Evolutionary conservation across 2,797 vertebrate genomes (phyloP).

Genomic region (Natrix natrix): DNA sequence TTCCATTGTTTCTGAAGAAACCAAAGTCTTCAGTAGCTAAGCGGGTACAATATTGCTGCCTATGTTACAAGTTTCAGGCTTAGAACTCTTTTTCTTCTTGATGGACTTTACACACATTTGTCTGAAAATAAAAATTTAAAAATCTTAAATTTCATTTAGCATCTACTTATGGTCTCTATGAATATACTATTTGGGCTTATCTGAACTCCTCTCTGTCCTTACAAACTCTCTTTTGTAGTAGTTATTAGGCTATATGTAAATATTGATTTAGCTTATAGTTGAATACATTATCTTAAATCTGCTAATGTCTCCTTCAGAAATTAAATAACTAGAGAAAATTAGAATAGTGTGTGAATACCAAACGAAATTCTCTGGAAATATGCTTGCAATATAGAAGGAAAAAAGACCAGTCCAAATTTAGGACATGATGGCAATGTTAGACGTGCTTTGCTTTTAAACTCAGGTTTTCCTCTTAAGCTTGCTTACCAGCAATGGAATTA

Average conservation of each 20-base stretch:
- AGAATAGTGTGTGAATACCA: constrained; percentile 51
- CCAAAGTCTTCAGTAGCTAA: not conserved
- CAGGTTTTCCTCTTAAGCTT: constrained; percentile 48
- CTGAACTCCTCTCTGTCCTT: not conserved
- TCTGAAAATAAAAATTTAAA: not conserved
- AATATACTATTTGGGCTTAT: constrained; percentile 1
- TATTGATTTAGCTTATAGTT: constrained; percentile 40
- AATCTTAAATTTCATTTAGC: not conserved
- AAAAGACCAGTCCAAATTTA: constrained; percentile 48
- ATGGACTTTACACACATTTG: not conserved
- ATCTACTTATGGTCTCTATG: not conserved
- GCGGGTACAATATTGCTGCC: not conserved
- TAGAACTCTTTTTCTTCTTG: not conserved
- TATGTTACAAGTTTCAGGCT: not conserved
- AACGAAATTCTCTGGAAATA: constrained; percentile 61
- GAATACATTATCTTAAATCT: constrained; percentile 57
- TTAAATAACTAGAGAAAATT: constrained; percentile 52
- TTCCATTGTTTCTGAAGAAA: not conserved
- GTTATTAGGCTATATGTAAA: constrained; percentile 24
- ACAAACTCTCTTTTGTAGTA: constrained; percentile 22
- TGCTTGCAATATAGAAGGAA: constrained; percentile 35
- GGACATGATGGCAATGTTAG: constrained; percentile 49
- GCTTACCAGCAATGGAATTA: constrained; percentile 57
- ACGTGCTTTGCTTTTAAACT: constrained; percentile 58
- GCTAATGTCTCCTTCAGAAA: constrained; percentile 64